Evolutionary conservation across 1,140 invertebrate genomes (phyloP).

Genomic region (Leptopilina clavipes): DNA sequence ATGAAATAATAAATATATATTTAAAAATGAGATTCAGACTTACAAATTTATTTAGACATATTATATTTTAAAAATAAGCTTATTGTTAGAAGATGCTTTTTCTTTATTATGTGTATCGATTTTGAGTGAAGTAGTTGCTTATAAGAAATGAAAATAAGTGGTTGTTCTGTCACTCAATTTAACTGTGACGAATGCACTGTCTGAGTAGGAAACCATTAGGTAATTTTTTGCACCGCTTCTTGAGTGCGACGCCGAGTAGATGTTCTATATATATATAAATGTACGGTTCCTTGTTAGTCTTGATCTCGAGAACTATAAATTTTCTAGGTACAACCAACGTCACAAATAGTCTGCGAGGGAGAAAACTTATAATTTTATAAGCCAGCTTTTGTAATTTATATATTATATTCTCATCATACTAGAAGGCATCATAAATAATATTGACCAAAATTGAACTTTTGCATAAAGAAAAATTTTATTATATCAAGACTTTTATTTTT

Average conservation of each 20-base stretch:
- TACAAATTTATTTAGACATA: too few relatives aligned
- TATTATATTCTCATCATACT: not conserved
- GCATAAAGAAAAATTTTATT: too few relatives aligned
- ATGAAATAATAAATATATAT: too few relatives aligned
- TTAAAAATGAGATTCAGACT: not conserved
- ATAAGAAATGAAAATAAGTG: constrained; percentile 1
- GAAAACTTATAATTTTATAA: not conserved
- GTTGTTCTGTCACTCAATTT: constrained; percentile 28
- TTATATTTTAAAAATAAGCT: too few relatives aligned
- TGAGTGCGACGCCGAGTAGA: constrained; percentile 34
- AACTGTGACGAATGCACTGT: constrained; percentile 21
- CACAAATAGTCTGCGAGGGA: not conserved
- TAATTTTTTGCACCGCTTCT: constrained; percentile 27
- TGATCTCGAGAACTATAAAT: constrained; percentile 28
- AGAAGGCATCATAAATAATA: too few relatives aligned
- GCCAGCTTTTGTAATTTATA: not conserved
- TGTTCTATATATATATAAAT: constrained; percentile 24
- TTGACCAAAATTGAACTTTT: too few relatives aligned
- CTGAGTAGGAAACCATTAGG: constrained; percentile 26
- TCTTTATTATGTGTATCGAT: not conserved
- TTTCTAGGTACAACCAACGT: constrained; percentile 16
- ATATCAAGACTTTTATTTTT: too few relatives aligned
- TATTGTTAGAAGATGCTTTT: too few relatives aligned
- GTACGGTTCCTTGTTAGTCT: constrained; percentile 24
- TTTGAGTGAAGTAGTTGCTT: constrained; percentile 22